phyloP scores from a whole-genome alignment of 92 coral and sea anemone species.

The Paramuricea clavata region DNA sequence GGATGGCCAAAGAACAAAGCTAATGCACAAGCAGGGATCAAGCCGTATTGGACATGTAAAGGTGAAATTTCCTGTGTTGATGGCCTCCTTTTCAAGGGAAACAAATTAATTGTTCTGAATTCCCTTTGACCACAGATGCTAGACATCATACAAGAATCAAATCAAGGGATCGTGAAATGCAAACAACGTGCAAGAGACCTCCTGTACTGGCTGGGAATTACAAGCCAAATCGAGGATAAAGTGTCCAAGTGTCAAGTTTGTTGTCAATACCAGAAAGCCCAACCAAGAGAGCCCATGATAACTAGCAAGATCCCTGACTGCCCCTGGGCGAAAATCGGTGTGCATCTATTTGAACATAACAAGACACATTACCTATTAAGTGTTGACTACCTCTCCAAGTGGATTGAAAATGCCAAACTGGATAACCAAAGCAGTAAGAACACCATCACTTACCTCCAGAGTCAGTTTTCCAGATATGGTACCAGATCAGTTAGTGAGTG shows the following conservation, averaged over 20 bases:
- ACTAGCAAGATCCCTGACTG: neutral
- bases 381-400: slow-evolving; percentile 57
- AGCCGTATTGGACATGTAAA: no score
- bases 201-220: neutral
- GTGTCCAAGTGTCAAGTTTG: no score
- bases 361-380: neutral
- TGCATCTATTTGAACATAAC: slow-evolving; percentile 2
- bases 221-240: slow-evolving; percentile 6
- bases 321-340: slow-evolving; percentile 26
- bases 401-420: slow-evolving; percentile 54
- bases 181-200: no score
- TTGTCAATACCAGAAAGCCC: neutral
- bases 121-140: neutral
- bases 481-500: slow-evolving; percentile 51
- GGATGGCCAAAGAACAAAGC: no score
- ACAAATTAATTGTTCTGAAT: neutral
- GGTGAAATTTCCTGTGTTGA: no score
- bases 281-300: slow-evolving; percentile 15
- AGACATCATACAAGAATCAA: neutral
- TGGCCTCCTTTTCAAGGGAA: no score
- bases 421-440: slow-evolving; percentile 44
- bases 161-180: slow-evolving; percentile 6
- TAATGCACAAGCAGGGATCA: no score
- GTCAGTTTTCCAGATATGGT: slow-evolving; percentile 58
- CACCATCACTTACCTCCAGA: slow-evolving; percentile 40